Evolutionary conservation across 2,888 invertebrate species (phyloP).

Genomic region (Leptinotarsa rubiginosa): DNA sequence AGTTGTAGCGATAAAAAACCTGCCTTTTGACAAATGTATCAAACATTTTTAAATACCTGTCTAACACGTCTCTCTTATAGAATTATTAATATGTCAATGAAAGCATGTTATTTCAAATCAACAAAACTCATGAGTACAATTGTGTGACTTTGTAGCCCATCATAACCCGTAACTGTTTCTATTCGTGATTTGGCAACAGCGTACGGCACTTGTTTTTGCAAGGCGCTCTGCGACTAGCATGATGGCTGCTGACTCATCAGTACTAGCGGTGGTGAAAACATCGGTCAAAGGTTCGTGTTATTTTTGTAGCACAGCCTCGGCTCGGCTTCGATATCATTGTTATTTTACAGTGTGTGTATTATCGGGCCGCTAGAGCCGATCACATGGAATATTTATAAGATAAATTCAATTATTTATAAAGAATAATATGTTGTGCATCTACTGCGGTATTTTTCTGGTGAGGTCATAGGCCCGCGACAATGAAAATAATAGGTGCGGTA

Average conservation of each 20-base stretch:
- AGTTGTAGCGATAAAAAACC: too few species aligned
- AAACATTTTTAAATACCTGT: too few species aligned
- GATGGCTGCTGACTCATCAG: conserved; percentile 65
- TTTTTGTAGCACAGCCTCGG: conserved; percentile 42
- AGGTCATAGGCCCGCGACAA: conserved; percentile 8
- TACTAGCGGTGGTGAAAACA: conserved; percentile 61
- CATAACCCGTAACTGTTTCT: conserved; percentile 28
- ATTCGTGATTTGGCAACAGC: conserved; percentile 35
- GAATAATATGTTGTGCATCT: conserved; percentile 17
- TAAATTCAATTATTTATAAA: conserved; percentile 32
- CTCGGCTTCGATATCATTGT: conserved; percentile 13
- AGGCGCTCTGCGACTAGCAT: conserved; percentile 51
- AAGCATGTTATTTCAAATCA: too few species aligned
- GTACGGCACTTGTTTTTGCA: conserved; percentile 58
- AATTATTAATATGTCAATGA: too few species aligned
- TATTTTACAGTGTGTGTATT: conserved; percentile 16
- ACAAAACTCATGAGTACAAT: too few species aligned
- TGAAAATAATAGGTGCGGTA: conserved; percentile 1
- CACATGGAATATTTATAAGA: conserved; percentile 36
- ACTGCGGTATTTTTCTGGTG: not conserved
- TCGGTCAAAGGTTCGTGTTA: conserved; percentile 46
- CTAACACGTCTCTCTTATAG: too few species aligned
- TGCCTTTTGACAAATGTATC: too few species aligned
- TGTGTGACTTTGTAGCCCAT: too few species aligned
- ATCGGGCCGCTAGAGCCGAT: conserved; percentile 25